Conservation (phyloP, 1,140 invertebrate genomes). For the Pachypeltis micranthus region DNA sequence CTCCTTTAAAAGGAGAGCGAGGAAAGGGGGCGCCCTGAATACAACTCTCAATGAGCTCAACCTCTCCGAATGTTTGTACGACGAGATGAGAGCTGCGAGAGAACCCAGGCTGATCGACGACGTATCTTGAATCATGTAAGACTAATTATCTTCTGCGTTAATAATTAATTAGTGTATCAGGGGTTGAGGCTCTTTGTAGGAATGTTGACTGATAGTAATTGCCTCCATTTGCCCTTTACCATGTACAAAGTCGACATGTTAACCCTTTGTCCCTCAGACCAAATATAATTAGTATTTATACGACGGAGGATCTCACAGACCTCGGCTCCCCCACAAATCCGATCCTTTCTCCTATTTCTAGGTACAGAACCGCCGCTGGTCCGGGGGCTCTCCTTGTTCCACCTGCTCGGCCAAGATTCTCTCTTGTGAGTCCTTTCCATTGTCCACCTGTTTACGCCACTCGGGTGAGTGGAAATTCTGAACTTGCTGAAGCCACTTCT, state of each 20-base stretch:
- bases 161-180: constrained; percentile 17
- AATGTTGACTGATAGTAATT: constrained; percentile 16
- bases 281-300: constrained; percentile 16
- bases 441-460: too few species aligned
- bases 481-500: too few species aligned
- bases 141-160: constrained; percentile 13
- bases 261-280: constrained; percentile 14
- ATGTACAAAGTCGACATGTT: constrained; percentile 17
- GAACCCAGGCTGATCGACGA: constrained; percentile 7
- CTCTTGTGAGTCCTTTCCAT: too few species aligned
- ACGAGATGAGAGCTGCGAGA: constrained; percentile 3
- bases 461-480: too few species aligned
- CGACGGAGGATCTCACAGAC: too few species aligned
- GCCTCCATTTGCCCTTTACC: background rate
- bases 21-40: background rate
- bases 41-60: background rate
- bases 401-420: too few species aligned
- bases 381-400: too few species aligned
- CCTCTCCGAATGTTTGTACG: constrained; percentile 1
- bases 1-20: constrained; percentile 1
- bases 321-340: too few species aligned
- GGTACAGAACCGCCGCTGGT: too few species aligned
- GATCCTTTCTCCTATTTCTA: too few species aligned
- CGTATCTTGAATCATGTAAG: constrained; percentile 14
- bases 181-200: constrained; percentile 13